Conservation (phyloP, 2,797 vertebrate genomes). For the Mallotus villosus region DNA sequence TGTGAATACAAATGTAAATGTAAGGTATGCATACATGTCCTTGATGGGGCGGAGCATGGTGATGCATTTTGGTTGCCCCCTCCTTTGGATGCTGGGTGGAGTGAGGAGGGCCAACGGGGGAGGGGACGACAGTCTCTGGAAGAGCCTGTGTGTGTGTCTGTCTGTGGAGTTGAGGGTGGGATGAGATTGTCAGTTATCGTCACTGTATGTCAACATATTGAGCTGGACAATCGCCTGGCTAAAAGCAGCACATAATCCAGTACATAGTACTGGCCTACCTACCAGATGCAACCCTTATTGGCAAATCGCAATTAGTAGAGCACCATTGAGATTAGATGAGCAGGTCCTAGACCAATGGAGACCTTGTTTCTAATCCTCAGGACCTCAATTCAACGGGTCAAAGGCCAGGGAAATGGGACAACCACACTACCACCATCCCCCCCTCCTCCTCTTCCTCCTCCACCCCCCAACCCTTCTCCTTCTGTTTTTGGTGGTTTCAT, state of each 20-base stretch:
- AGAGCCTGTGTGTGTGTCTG: background rate
- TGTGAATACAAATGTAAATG: too few relatives aligned
- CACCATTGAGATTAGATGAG: background rate
- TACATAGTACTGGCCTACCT: too few relatives aligned
- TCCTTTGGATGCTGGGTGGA: background rate
- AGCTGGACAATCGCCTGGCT: too few relatives aligned
- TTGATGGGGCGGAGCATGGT: background rate
- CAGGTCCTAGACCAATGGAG: background rate
- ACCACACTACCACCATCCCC: background rate
- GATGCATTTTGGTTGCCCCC: background rate
- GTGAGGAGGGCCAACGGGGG: background rate
- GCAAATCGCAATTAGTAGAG: background rate
- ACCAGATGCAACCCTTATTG: background rate
- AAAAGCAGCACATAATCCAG: too few relatives aligned
- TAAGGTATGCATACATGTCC: background rate
- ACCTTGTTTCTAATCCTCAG: background rate
- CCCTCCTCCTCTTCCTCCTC: too few relatives aligned
- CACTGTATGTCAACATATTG: background rate
- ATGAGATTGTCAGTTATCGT: background rate
- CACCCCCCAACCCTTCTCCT: background rate
- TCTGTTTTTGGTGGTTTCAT: background rate
- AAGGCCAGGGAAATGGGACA: slow-evolving; percentile 19
- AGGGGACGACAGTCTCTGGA: background rate
- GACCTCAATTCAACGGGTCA: slow-evolving; percentile 11
- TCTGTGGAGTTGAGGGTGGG: too few relatives aligned